phyloP scores from a whole-genome alignment of 30 jellyfish, hydroid and myxozoan species.

The Chironex yamaguchii region DNA sequence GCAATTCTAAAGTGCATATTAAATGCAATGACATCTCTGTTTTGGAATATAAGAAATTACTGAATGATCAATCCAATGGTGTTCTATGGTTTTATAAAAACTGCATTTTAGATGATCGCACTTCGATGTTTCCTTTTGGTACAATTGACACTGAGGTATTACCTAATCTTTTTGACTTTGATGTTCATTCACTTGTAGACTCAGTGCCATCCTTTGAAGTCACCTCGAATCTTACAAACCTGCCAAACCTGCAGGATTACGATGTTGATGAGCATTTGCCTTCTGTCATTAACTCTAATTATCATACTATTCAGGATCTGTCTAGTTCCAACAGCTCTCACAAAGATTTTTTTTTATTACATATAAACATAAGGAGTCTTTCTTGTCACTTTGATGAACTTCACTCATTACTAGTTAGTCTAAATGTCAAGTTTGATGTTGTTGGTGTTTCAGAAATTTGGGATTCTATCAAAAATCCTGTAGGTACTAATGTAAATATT shows the following conservation, averaged over 20 bases:
- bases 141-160: neutral
- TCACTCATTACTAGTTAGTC: neutral
- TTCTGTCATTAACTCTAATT: neutral
- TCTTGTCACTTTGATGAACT: neutral
- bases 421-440: neutral
- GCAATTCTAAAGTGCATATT: slow-evolving; percentile 36
- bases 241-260: neutral
- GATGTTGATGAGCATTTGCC: neutral
- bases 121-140: neutral
- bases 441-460: neutral
- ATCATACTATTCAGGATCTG: neutral
- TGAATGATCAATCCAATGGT: slow-evolving; percentile 30
- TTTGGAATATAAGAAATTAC: slow-evolving; percentile 17
- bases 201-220: neutral
- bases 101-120: neutral
- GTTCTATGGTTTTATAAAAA: neutral
- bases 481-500: neutral
- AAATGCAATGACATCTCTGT: slow-evolving; percentile 33
- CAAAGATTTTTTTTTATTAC: neutral
- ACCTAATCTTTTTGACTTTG: neutral
- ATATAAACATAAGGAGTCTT: neutral
- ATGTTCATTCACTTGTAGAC: neutral
- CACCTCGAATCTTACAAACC: neutral
- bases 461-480: neutral
- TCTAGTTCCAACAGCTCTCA: neutral